Evolutionary conservation across 2,797 vertebrate genomes (phyloP), one percentile per base, ranked within the genome.

Genomic region (Anabas testudineus): DNA sequence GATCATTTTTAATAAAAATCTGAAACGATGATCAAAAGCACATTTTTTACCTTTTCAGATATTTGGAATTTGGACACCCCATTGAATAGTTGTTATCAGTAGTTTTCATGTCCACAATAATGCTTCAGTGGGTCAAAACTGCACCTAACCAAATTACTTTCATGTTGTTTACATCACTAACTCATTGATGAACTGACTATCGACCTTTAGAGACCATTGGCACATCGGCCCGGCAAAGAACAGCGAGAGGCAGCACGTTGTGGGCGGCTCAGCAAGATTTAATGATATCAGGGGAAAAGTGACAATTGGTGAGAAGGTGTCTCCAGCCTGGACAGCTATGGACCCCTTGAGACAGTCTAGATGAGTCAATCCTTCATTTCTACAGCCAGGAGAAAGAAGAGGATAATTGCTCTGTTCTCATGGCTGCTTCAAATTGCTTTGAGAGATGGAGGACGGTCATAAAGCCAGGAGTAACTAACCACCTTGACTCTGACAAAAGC

Each of bases 311-410:
- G 84, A 73, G 81, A 88, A 82, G 85, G 81, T 81, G 86, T 90
- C 82, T 90, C 71, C 41, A 28, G 78, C 62, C 37, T 6, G 57
- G 87, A 90, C 87, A 82, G 80, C 81, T 75, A 90, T 77, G 78
- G 86, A 87, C 52, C 92, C 87, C 90, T 73, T 42, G 90, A 92
- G 92, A 90, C 86, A 41, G 63, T 45, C 72, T 12, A 70, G 88
- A 91, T 92, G 87, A 91, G 89, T 87, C 87, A 65, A 91, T 92
- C 87, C 79, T 89, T 93, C 90, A 92, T 92, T 91, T 90, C 84
- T 83, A 83, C 78, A 81, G 88, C 83, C 81, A 36, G 73, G 69
- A 76, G 86, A 87, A 80, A 86, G 84, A 59, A 80, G 78, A 88
- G 84, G 86, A 90, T 93, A 93, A 92, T 93, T 93, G 92, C 85